phyloP scores from a whole-genome alignment of 2,888 invertebrate genomes.

The Meliscaeva auricollis region DNA sequence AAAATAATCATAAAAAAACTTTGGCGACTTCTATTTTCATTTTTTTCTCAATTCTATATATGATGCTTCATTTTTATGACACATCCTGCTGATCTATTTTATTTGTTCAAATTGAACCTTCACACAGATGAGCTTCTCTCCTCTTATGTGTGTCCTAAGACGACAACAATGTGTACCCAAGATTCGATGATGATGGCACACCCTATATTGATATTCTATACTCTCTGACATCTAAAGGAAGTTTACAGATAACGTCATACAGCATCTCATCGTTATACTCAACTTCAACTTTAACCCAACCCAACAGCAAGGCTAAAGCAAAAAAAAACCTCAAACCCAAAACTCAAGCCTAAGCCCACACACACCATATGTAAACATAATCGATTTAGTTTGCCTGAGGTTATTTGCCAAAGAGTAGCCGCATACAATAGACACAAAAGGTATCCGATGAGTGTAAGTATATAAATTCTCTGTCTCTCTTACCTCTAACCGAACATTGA shows the following conservation, averaged over 20 bases:
- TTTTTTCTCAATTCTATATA: not conserved
- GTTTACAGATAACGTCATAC: slow-evolving; percentile 53
- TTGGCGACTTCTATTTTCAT: slow-evolving; percentile 12
- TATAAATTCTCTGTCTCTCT: not conserved
- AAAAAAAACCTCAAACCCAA: not conserved
- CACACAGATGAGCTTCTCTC: slow-evolving; percentile 53
- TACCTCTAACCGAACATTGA: slow-evolving; percentile 30
- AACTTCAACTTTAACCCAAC: not conserved
- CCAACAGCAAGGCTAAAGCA: no score
- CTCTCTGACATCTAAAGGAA: slow-evolving; percentile 44
- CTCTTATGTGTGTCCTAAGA: slow-evolving; percentile 44
- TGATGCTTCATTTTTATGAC: slow-evolving; percentile 5
- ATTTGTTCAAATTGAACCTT: slow-evolving; percentile 54
- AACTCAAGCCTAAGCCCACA: not conserved
- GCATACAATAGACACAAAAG: slow-evolving; percentile 41
- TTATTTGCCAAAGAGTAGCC: slow-evolving; percentile 59
- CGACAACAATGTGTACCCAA: slow-evolving; percentile 37
- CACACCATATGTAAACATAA: slow-evolving; percentile 46
- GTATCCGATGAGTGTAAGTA: slow-evolving; percentile 2
- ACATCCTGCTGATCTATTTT: slow-evolving; percentile 62
- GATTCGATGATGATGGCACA: slow-evolving; percentile 21
- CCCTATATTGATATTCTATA: not conserved
- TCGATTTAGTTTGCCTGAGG: slow-evolving; percentile 58
- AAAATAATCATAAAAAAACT: slow-evolving; percentile 23
- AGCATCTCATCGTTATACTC: slow-evolving; percentile 6